phyloP scores from a whole-genome alignment of 2,888 invertebrate genomes.

The Subacronicta megacephala region DNA sequence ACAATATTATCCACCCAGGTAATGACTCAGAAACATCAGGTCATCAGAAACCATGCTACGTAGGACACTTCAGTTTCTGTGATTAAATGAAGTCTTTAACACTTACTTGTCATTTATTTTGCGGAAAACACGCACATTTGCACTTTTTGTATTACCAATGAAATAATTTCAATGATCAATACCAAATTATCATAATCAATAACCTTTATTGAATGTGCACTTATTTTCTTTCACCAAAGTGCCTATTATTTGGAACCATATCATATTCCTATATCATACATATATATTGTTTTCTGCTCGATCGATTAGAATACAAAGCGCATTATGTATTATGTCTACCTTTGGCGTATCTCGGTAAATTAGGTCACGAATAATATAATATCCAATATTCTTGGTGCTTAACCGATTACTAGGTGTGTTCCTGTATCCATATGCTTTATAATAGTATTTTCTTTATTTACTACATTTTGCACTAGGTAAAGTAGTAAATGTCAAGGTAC shows the following conservation, averaged over 20 bases:
- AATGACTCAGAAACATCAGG: no score
- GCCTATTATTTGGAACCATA: constrained; percentile 54
- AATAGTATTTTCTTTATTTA: constrained; percentile 27
- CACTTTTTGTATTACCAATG: no score
- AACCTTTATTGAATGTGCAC: constrained; percentile 9
- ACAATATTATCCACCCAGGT: no score
- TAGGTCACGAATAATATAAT: constrained; percentile 59
- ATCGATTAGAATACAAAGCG: constrained; percentile 69
- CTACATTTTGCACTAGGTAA: constrained; percentile 23
- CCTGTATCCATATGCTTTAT: constrained; percentile 22
- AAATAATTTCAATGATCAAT: no score
- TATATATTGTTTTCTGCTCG: constrained; percentile 71
- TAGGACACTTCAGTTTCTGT: no score
- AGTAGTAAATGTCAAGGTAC: constrained; percentile 45
- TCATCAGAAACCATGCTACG: no score
- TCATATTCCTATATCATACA: no score
- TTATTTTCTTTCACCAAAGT: constrained; percentile 15
- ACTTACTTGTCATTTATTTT: no score
- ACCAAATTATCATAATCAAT: no score
- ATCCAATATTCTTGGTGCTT: constrained; percentile 42
- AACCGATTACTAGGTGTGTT: constrained; percentile 32
- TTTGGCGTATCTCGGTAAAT: constrained; percentile 55
- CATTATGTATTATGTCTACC: constrained; percentile 58
- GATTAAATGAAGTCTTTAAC: no score
- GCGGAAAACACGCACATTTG: no score